A percentile compares a stretch with the other conserved stretches of the same genome.
Conservation (phyloP, 2,113 vertebrate genomes). For the Xyrauchen texanus region DNA sequence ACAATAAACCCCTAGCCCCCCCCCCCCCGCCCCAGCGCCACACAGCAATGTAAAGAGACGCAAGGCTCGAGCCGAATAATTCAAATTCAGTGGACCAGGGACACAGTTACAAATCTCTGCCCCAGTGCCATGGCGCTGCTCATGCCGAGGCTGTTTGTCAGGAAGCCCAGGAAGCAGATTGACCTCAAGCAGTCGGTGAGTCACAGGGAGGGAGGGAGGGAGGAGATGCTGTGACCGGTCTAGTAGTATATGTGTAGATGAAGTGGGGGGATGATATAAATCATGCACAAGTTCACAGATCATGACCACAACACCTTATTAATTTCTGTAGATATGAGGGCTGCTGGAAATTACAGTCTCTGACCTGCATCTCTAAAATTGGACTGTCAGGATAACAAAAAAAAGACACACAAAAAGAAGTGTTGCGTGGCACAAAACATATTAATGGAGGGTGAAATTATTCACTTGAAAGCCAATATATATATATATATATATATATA, state of each 20-base stretch:
- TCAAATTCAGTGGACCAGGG: conserved; percentile 97
- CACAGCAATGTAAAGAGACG: conserved; percentile 79
- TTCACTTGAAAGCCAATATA: background rate
- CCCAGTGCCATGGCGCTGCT: conserved; percentile 82
- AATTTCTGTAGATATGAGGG: conserved; percentile 59
- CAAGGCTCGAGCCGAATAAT: conserved; percentile 84
- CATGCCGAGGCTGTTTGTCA: conserved; percentile 87
- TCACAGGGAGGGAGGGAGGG: conserved; percentile 25
- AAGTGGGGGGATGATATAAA: conserved; percentile 71
- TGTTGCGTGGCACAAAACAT: conserved; percentile 61
- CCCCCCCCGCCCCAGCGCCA: too few species aligned
- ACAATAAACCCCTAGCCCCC: conserved; percentile 53
- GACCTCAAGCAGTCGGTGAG: conserved; percentile 79
- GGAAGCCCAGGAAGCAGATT: conserved; percentile 75
- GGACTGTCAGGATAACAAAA: conserved; percentile 49
- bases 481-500: background rate
- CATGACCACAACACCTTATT: conserved; percentile 61
- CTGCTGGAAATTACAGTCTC: conserved; percentile 52
- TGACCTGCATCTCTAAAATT: conserved; percentile 63
- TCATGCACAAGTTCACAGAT: conserved; percentile 72
- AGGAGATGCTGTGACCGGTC: conserved; percentile 48
- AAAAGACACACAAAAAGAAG: background rate
- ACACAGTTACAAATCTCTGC: conserved; percentile 97
- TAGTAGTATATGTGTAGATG: conserved; percentile 57
- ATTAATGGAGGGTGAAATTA: conserved; percentile 62